Evolutionary conservation across 2,888 invertebrate genomes (phyloP).

Genomic region (Pyrocoelia pectoralis): DNA sequence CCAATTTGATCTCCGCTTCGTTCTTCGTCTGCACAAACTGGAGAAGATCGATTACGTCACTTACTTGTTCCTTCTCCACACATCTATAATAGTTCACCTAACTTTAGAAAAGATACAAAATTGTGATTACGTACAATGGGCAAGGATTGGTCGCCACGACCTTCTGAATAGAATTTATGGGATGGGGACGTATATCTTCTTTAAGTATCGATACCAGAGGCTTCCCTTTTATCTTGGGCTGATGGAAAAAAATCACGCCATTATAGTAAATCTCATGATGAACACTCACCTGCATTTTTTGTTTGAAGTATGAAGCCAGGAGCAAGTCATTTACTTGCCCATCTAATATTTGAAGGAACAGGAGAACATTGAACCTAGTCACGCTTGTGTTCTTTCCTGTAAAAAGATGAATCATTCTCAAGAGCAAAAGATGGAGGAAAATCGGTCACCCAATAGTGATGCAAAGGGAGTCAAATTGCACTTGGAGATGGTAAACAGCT

Average conservation of each 20-base stretch:
- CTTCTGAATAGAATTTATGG: too few relatives aligned
- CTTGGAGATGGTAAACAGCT: neutral
- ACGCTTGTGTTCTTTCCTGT: neutral
- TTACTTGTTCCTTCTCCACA: slow-evolving; percentile 63
- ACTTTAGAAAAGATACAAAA: too few relatives aligned
- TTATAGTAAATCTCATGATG: too few relatives aligned
- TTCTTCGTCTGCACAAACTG: slow-evolving; percentile 56
- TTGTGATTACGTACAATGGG: too few relatives aligned
- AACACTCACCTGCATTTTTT: neutral
- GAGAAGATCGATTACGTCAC: slow-evolving; percentile 59
- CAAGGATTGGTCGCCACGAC: too few relatives aligned
- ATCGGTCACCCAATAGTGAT: neutral
- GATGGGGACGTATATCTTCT: too few relatives aligned
- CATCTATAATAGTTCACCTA: slow-evolving; percentile 52
- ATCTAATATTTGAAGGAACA: neutral
- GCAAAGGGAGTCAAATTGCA: neutral
- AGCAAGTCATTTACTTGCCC: neutral
- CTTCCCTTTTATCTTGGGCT: too few relatives aligned
- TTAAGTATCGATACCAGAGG: too few relatives aligned
- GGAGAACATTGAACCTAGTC: neutral
- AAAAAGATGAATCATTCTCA: too few relatives aligned
- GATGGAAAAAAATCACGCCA: too few relatives aligned
- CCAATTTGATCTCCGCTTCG: slow-evolving; percentile 55
- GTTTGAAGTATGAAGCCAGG: neutral
- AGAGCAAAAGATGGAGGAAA: neutral